Evolutionary conservation across 2,113 vertebrate genomes (phyloP).

Genomic region (Arizona elegans): DNA sequence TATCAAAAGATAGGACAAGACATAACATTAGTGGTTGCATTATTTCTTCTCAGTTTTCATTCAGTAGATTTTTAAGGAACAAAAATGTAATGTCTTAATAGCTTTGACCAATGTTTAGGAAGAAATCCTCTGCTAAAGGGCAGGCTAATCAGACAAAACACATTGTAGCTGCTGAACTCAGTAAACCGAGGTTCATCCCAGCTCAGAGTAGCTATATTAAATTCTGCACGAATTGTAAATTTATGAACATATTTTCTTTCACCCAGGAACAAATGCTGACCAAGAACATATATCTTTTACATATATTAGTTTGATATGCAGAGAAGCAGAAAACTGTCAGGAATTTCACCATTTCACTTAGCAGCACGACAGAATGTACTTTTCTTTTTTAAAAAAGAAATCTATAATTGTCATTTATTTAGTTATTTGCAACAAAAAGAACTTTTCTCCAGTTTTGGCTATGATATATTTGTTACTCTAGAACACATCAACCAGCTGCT

Average conservation of each 20-base stretch:
- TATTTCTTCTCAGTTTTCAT: constrained; percentile 28
- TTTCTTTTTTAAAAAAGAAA: not conserved
- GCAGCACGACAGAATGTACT: not conserved
- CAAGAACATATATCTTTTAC: not conserved
- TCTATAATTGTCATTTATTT: constrained; percentile 37
- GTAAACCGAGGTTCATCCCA: not conserved
- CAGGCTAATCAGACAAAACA: constrained; percentile 2
- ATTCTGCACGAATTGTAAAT: not conserved
- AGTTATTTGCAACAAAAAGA: constrained; percentile 44
- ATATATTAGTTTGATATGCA: constrained; percentile 4
- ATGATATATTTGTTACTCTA: constrained; percentile 38
- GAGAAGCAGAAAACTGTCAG: constrained; percentile 3
- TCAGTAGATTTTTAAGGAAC: constrained; percentile 24
- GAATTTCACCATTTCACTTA: not conserved
- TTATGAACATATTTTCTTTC: constrained; percentile 14
- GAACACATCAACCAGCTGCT: constrained; percentile 40
- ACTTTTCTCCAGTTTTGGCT: constrained; percentile 38
- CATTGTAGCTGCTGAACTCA: constrained; percentile 37
- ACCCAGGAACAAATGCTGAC: constrained; percentile 22
- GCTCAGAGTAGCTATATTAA: not conserved
- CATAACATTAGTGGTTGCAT: not conserved
- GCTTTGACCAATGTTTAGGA: constrained; percentile 18
- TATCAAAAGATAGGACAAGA: not conserved
- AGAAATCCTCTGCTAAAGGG: constrained; percentile 9
- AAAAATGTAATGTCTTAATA: not conserved